These are phyloP conservation scores for Drosophila algonquin DNA, from an alignment of 2,888 invertebrate genomes.

Conservation along the genomic window DNA sequence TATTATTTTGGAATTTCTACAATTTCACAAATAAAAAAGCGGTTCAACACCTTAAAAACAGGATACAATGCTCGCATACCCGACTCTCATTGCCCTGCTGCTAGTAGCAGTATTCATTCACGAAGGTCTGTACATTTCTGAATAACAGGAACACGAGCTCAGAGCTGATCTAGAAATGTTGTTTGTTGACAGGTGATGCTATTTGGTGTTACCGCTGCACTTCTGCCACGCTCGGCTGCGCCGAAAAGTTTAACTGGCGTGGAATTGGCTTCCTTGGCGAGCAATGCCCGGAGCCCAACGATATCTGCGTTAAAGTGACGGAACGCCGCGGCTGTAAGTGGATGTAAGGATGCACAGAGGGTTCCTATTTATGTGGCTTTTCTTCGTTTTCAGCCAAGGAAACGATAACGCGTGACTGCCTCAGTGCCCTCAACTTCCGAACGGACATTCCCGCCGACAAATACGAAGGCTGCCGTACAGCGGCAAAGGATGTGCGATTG, in stretches of 20 bases:
- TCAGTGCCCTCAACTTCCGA: slow-evolving; percentile 91
- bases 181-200: slow-evolving; percentile 84
- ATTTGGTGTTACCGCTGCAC: slow-evolving; percentile 96
- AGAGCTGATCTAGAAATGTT: background rate
- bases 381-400: slow-evolving; percentile 87
- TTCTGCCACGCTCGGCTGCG: slow-evolving; percentile 95
- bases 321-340: slow-evolving; percentile 92
- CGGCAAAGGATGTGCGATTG: slow-evolving; percentile 90
- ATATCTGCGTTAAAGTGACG: slow-evolving; percentile 94
- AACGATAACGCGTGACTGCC: slow-evolving; percentile 92
- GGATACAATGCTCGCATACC: slow-evolving; percentile 17
- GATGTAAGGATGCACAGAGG: background rate
- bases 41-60: background rate
- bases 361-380: background rate
- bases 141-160: background rate
- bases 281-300: slow-evolving; percentile 92
- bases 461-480: slow-evolving; percentile 94
- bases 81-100: slow-evolving; percentile 42
- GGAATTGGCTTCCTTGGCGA: slow-evolving; percentile 89
- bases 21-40: slow-evolving; percentile 8
- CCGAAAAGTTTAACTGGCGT: slow-evolving; percentile 92
- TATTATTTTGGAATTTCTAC: slow-evolving; percentile 22
- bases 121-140: slow-evolving; percentile 58
- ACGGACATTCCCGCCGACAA: slow-evolving; percentile 95
- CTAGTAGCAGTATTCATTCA: slow-evolving; percentile 50